These are phyloP conservation scores for Drosophila aff. DNA, from an alignment of 1,140 invertebrate species.

Conservation along the genomic window DNA sequence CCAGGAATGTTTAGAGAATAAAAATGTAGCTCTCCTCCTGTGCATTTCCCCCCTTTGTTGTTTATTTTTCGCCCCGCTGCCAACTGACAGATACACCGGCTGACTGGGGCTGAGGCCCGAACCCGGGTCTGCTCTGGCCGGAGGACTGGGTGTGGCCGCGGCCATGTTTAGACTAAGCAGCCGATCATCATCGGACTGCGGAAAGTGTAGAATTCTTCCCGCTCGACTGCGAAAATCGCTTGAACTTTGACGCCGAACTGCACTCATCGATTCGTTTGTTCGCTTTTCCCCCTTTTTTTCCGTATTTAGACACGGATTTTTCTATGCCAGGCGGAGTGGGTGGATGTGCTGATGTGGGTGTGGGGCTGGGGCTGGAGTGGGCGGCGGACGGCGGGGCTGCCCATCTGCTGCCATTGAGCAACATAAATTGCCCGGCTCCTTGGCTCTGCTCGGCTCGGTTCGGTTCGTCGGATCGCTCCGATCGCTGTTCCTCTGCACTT, in stretches of 20 bases:
- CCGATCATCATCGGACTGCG: constrained; percentile 45
- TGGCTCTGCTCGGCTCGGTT: constrained; percentile 39
- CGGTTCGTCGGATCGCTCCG: constrained; percentile 11
- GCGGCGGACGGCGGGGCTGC: constrained; percentile 23
- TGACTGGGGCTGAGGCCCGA: constrained; percentile 16
- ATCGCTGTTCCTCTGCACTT: constrained; percentile 53
- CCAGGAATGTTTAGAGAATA: constrained; percentile 75
- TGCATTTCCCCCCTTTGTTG: constrained; percentile 54
- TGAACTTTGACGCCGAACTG: constrained; percentile 80
- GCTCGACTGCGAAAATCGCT: constrained; percentile 57
- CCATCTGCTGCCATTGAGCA: constrained; percentile 73
- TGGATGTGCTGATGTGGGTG: constrained; percentile 25
- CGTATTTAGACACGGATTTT: constrained; percentile 77
- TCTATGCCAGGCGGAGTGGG: constrained; percentile 60
- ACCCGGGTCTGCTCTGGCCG: not conserved
- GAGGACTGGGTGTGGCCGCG: constrained; percentile 68
- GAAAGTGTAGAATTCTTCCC: constrained; percentile 42
- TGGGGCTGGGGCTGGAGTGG: constrained; percentile 37
- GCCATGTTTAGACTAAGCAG: constrained; percentile 72
- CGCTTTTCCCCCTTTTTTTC: constrained; percentile 64
- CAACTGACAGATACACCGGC: constrained; percentile 63
- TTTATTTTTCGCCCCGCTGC: constrained; percentile 67
- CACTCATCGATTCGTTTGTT: constrained; percentile 50
- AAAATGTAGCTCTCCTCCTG: constrained; percentile 54
- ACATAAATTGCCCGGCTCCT: constrained; percentile 77